Evolutionary conservation across 2,888 invertebrate genomes (phyloP), one percentile per base, ranked within the genome.

Genomic region (Heliconius charithonia): DNA sequence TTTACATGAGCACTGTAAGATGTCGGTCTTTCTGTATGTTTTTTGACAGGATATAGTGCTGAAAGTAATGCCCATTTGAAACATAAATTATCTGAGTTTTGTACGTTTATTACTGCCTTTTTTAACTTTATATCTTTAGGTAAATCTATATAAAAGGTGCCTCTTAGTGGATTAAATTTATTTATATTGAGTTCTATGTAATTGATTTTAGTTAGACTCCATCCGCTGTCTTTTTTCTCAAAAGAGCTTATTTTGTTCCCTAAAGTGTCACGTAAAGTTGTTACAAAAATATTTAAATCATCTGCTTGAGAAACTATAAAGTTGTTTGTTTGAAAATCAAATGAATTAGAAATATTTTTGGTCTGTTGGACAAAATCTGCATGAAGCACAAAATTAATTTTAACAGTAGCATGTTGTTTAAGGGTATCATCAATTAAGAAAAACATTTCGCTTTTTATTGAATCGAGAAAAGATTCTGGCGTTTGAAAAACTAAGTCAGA

Each of bases 211-310:
- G 13, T 45, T 16, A 85, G 65, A 81, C 77, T 81, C 83, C 84
- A 85, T 12, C 83, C 83, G 73, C 84, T 85, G 67, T 85, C 83
- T 79, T 83, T 85, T 76, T 83, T 83, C 62, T 85, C 82, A 81
- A 86, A 85, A 29, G 70, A 74, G 69, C 77, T 73, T 41, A 83
- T 72, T 77, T 81, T 83, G 37, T 81, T 71, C 16, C 27, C 37
- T 22, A 83, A 72, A 10, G 79, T 80, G 22, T 82, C 76, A 79
- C 69, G 22, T 16, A 73, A 51, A n/a, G 71, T 69, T 56, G 59
- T 16, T 45, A 73, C 62, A 37, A 78, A 77, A 70, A 76, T 56
- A 71, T 82, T 75, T 71, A 83, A 82, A 32, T 45, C 9, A 59
- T 59, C n/a, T 45, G 22, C 66, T 67, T 29, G 22, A 45, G 66